Conservation (phyloP, 2,113 vertebrate genomes). For the Serinus canaria region DNA sequence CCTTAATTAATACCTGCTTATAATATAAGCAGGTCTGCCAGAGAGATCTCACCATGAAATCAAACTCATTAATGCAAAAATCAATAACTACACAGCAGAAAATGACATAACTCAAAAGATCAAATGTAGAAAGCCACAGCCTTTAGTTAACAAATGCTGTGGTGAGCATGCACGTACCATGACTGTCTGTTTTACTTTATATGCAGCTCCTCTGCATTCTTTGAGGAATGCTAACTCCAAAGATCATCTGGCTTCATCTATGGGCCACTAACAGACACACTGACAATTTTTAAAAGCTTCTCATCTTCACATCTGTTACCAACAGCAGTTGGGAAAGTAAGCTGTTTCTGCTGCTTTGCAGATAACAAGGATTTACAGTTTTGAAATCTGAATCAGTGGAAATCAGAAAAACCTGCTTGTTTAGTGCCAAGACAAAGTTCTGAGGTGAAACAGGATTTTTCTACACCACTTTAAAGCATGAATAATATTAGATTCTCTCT, state of each 20-base stretch:
- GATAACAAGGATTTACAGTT: background rate
- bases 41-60: background rate
- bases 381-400: background rate
- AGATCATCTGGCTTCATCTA: background rate
- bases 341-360: background rate
- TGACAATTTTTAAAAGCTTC: background rate
- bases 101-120: background rate
- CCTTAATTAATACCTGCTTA: background rate
- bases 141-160: background rate
- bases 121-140: background rate
- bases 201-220: background rate
- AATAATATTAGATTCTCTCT: background rate
- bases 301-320: background rate
- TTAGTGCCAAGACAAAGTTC: background rate
- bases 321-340: background rate
- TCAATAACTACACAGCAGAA: background rate
- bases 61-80: background rate
- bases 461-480: background rate
- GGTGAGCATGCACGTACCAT: background rate
- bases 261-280: background rate
- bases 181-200: background rate
- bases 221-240: background rate
- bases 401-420: background rate
- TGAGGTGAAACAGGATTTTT: background rate
- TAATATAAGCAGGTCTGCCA: background rate